A percentile compares a stretch with the other conserved stretches of the same genome.
Conservation (phyloP, 2,888 invertebrate genomes). For the Creontiades dilutus region DNA sequence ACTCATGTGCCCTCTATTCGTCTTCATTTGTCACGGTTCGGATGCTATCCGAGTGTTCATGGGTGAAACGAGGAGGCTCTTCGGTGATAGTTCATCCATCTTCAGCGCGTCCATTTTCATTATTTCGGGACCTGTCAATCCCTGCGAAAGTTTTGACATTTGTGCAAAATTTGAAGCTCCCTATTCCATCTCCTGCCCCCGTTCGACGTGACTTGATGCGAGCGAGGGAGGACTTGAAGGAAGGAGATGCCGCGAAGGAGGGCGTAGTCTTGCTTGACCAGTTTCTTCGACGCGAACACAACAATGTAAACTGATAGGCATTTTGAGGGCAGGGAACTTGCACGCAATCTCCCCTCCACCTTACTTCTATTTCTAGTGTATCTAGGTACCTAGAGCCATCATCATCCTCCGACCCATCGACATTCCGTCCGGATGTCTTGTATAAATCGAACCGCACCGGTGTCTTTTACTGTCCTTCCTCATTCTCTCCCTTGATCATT, state of each 20-base stretch:
- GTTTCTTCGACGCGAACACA: conserved; percentile 41
- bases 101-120: no score
- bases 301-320: conserved; percentile 49
- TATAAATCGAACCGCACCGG: neutral
- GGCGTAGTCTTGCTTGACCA: conserved; percentile 50
- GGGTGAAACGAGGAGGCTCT: no score
- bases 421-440: neutral
- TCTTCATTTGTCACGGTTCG: no score
- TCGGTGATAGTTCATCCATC: no score
- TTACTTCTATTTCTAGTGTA: neutral
- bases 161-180: neutral
- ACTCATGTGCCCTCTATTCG: no score
- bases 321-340: conserved; percentile 44
- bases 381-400: neutral
- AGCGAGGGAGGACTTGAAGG: neutral
- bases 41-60: no score
- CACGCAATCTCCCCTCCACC: conserved; percentile 23
- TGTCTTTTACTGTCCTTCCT: neutral
- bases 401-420: neutral
- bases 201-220: neutral
- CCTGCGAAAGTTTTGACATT: neutral
- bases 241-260: neutral
- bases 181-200: neutral
- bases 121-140: neutral
- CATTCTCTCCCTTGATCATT: neutral